Evolutionary conservation across 2,797 vertebrate genomes (phyloP), one percentile per base, ranked within the genome.

Genomic region (Astyanax mexicanus): DNA sequence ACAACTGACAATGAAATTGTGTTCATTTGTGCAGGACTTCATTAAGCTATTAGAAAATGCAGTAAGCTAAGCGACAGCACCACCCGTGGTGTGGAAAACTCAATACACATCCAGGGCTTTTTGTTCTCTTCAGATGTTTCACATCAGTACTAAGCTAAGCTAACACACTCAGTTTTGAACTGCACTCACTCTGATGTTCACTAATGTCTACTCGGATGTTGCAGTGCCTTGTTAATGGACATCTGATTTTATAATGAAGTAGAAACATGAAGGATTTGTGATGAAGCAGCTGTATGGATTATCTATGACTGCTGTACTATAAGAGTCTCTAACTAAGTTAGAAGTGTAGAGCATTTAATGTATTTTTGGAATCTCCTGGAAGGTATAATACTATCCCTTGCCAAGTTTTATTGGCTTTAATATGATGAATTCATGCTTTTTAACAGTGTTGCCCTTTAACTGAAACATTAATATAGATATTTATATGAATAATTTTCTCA

Each of bases 381-480:
- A 9, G 21, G 11, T 52, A 3, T 9, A 12, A 23, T 12, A 23
- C 10, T 3, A 19, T 23, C 10, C 49, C 13, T 57, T 1, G 27
- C 54, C 54, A 32, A 29, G 54, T 57, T 57, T 29, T 57, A 57
- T 57, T 57, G 54, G 54, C 15, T 57, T 27, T 25, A 25, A 49
- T 21, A 9, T 52, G n/a, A n/a, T n/a, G n/a, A n/a, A n/a, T 47
- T 19, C 4, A 12, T 10, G 12, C 5, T 32, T 5, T 25, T 29
- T 55, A 17, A 15, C 13, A 45, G 44, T 45, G 13, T 45, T 17
- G 5, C 6, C 13, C 7, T n/a, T 6, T 6, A 9, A n/a, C 6
- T 8, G 15, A 8, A 49, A 9, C 19, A 21, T 32, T 21, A 21
- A 19, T 49, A 2, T 21, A 19, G 47, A n/a, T 47, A 47, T n/a